These are phyloP conservation scores for Calyptomena viridis DNA, from an alignment of 2,113 vertebrate genomes.

Conservation along the genomic window DNA sequence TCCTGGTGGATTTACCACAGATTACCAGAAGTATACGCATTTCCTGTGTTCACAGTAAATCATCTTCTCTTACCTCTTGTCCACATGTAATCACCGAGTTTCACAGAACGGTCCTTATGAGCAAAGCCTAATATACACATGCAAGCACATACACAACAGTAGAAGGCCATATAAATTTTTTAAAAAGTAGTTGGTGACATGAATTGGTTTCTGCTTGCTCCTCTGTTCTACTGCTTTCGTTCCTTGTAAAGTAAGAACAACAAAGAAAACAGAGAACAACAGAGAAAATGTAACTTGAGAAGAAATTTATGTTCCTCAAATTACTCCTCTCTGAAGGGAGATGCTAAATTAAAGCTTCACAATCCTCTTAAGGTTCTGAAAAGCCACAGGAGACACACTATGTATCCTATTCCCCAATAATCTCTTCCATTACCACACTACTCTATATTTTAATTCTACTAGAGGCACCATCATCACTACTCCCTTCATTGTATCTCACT, in stretches of 20 bases:
- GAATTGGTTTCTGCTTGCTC: neutral
- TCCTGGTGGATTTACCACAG: neutral
- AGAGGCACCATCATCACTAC: neutral
- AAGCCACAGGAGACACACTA: neutral
- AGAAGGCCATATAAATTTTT: neutral
- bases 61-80: constrained; percentile 5
- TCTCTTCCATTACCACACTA: neutral
- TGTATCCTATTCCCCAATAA: neutral
- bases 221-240: neutral
- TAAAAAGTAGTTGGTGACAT: neutral
- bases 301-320: neutral
- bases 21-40: neutral
- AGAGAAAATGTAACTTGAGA: neutral
- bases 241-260: neutral
- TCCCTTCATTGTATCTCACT: neutral
- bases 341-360: neutral
- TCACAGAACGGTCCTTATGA: neutral
- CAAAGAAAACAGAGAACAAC: neutral
- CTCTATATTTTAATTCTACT: neutral
- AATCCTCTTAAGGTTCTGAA: neutral
- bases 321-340: neutral
- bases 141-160: neutral
- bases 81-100: neutral
- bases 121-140: neutral
- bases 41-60: constrained; percentile 7